Evolutionary conservation across 2,888 invertebrate genomes (phyloP).

Genomic region (Cerastoderma edule): DNA sequence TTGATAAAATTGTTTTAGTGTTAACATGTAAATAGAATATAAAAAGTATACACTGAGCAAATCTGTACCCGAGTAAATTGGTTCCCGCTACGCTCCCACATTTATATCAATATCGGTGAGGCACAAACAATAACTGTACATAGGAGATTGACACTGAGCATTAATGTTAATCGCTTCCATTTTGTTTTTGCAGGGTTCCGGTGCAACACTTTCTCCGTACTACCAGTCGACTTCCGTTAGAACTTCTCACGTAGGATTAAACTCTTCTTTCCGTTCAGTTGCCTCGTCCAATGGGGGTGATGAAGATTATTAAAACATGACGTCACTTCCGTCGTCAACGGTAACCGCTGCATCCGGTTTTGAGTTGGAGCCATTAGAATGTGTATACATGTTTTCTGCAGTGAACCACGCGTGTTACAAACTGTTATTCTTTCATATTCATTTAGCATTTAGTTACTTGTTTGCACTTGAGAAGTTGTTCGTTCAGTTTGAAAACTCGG

Average conservation of each 20-base stretch:
- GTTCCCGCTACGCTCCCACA: too few species aligned
- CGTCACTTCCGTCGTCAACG: conserved; percentile 19
- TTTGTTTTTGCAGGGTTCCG: conserved; percentile 35
- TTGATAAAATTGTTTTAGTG: too few species aligned
- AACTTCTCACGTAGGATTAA: conserved; percentile 44
- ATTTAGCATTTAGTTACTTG: conserved; percentile 23
- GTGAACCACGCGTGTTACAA: neutral
- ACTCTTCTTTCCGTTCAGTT: conserved; percentile 68
- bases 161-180: neutral
- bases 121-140: too few species aligned
- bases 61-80: too few species aligned
- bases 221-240: conserved; percentile 21
- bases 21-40: too few species aligned
- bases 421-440: conserved; percentile 21
- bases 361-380: neutral
- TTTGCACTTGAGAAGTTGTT: conserved; percentile 12
- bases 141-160: too few species aligned
- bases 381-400: conserved; percentile 3
- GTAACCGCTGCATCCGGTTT: conserved; percentile 17
- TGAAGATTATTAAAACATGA: conserved; percentile 50
- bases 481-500: neutral
- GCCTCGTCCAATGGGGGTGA: conserved; percentile 79
- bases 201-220: conserved; percentile 32
- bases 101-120: too few species aligned
- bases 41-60: too few species aligned